Evolutionary conservation across 2,888 invertebrate species (phyloP), one percentile per base, ranked within the genome.

Genomic region (Loripinus fragilis): DNA sequence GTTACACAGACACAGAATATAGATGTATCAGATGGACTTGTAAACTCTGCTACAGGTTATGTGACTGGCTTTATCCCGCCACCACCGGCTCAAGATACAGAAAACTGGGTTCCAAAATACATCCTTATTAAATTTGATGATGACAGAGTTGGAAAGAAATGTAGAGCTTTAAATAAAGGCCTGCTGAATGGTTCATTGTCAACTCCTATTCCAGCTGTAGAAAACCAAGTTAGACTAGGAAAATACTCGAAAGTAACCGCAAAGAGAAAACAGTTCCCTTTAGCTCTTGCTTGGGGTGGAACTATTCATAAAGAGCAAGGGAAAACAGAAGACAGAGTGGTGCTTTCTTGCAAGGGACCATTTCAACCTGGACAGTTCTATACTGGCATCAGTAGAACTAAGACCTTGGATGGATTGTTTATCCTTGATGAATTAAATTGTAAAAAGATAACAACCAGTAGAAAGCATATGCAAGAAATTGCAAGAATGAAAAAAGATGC

Each of bases 291-390:
- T 30, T 75, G 55, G 60, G 75, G 30, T 28, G 33, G 77, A 42
- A 85, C 81, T 25, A 78, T 81, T 42, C 83, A 84, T 45, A 84
- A 85, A 69, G 81, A 77, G 3, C 83, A 84, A 64, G 85, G 85
- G 8, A 35, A 69, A 25, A 70, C 81, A 50, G 52, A 81, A 0
- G 69, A 83, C 50, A 65, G 76, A 45, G 50, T 81, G 25, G 77
- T 77, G 23, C 76, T 85, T 20, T 55, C 55, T 28, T 25, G 55
- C 25, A 10, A 55, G 25, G 25, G 55, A 25, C 38, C 3, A 25
- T 55, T 55, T 28, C 23, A 25, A n/a, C 55, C 23, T 25, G 28
- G 55, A 23, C 17, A 55, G 17, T 55, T 55, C 28, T 60, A 60
- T 17, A 60, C 60, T 10, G 60, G 17, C 5, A 55, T 55, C 5